Evolutionary conservation across 2,797 vertebrate genomes (phyloP).

Genomic region (Centropyge bicolor): DNA sequence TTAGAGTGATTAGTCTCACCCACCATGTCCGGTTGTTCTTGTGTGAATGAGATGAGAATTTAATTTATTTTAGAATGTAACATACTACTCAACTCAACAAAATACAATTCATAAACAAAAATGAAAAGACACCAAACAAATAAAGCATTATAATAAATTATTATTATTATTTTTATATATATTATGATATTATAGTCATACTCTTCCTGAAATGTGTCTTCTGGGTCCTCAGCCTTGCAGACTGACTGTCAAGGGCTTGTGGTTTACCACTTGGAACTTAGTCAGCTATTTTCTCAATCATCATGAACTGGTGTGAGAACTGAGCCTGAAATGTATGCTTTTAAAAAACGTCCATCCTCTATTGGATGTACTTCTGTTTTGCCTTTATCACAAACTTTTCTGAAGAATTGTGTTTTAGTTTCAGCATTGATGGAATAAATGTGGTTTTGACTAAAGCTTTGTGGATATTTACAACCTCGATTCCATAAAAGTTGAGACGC

Average conservation of each 20-base stretch:
- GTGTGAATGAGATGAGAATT: not conserved
- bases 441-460: slow-evolving; percentile 1
- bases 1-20: not conserved
- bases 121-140: not conserved
- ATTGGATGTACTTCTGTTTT: not conserved
- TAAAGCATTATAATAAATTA: not conserved
- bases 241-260: not conserved
- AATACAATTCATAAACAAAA: not conserved
- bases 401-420: not conserved
- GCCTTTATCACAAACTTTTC: not conserved
- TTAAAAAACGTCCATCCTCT: too few species aligned
- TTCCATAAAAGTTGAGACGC: too few species aligned
- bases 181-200: too few species aligned
- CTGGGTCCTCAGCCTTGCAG: too few species aligned
- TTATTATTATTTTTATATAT: too few species aligned
- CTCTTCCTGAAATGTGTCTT: not conserved
- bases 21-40: not conserved
- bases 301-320: not conserved
- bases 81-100: too few species aligned
- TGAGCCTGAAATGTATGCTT: not conserved
- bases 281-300: not conserved
- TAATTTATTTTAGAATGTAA: not conserved
- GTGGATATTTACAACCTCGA: not conserved
- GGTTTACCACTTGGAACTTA: slow-evolving; percentile 4
- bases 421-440: not conserved